These are phyloP conservation scores for Marcusenius ussheri DNA, from an alignment of 2,113 vertebrate genomes.

Conservation along the genomic window DNA sequence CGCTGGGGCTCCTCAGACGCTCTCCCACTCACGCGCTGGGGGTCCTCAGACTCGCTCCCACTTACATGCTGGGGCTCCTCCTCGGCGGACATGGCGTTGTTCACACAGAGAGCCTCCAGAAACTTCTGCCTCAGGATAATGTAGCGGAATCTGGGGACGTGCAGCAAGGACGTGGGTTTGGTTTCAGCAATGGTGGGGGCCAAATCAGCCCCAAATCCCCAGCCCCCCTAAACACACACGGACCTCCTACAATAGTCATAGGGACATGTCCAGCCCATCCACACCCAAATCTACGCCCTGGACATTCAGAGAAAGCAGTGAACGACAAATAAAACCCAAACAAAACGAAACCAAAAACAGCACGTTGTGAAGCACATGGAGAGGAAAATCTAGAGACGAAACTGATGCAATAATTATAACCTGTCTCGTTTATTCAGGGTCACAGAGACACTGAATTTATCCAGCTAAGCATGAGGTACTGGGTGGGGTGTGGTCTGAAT, in stretches of 20 bases:
- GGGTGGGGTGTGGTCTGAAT: background rate
- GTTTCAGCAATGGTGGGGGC: background rate
- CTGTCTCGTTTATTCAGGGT: background rate
- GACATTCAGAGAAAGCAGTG: background rate
- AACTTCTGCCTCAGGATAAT: conserved; percentile 95
- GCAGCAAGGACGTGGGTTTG: background rate
- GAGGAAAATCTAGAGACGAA: background rate
- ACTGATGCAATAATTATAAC: background rate
- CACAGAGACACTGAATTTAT: background rate
- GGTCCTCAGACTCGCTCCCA: too few relatives aligned
- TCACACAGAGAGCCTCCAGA: conserved; percentile 93
- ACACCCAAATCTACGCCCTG: background rate
- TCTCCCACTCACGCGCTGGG: conserved; percentile 78
- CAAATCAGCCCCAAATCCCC: background rate
- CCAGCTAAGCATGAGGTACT: background rate
- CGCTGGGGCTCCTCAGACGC: too few relatives aligned
- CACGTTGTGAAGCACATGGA: background rate
- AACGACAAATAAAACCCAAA: background rate
- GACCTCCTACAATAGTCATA: background rate
- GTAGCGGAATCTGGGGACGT: conserved; percentile 78
- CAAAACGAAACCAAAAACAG: background rate
- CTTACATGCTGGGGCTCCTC: conserved; percentile 92
- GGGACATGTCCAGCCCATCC: background rate
- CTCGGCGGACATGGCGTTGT: conserved; percentile 90
- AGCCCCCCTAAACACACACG: background rate